phyloP scores from a whole-genome alignment of 1,140 invertebrate genomes.

The Drosophila willistoni region DNA sequence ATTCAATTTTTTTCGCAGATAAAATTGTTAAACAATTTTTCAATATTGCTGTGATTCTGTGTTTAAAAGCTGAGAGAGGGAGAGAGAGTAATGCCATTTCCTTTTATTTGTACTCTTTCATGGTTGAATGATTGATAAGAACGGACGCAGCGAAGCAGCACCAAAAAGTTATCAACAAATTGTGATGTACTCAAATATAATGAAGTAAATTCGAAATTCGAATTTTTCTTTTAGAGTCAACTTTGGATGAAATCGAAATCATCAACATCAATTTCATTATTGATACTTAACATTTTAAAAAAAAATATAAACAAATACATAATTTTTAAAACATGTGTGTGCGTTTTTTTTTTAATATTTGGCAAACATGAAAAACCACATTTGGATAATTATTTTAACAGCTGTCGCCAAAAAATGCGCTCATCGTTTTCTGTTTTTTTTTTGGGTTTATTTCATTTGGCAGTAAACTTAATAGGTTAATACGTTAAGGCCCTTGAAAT shows the following conservation, averaged over 20 bases:
- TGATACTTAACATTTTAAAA: background rate
- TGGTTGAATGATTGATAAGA: conserved; percentile 8
- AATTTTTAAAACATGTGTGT: conserved; percentile 29
- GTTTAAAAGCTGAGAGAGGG: too few species aligned
- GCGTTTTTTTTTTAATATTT: conserved; percentile 40
- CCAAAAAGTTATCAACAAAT: background rate
- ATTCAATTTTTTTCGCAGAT: too few species aligned
- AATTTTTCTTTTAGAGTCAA: background rate
- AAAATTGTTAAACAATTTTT: too few species aligned
- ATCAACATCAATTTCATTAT: background rate
- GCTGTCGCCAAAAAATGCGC: conserved; percentile 28
- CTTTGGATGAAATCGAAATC: background rate
- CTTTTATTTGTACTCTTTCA: background rate
- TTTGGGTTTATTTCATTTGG: background rate
- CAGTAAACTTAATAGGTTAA: too few species aligned
- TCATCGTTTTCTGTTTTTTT: background rate
- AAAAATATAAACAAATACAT: background rate
- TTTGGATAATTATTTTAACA: conserved; percentile 60
- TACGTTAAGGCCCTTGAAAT: too few species aligned
- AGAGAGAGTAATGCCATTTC: too few species aligned
- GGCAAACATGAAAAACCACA: conserved; percentile 7
- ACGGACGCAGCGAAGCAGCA: background rate
- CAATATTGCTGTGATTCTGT: too few species aligned
- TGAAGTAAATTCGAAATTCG: background rate
- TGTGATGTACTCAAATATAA: background rate